A percentile compares a stretch with the other conserved stretches of the same genome.
These are phyloP conservation scores for Corynorhinus townsendii DNA, from an alignment of 2,113 vertebrate species.

Conservation along the genomic window DNA sequence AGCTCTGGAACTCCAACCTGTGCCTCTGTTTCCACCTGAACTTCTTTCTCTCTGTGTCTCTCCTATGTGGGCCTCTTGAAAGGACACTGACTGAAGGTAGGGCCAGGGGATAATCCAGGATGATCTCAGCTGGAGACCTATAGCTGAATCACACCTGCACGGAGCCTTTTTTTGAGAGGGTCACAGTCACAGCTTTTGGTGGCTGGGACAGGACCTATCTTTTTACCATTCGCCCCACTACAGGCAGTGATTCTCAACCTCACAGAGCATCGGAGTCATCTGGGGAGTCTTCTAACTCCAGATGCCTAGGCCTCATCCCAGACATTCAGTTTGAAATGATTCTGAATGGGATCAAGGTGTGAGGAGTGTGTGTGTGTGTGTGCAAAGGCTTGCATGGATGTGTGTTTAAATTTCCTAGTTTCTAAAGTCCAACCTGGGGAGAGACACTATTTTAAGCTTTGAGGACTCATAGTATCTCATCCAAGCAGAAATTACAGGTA, in stretches of 20 bases:
- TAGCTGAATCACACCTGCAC: background rate
- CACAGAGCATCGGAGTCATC: background rate
- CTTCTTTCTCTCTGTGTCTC: background rate
- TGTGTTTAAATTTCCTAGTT: background rate
- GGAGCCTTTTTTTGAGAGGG: background rate
- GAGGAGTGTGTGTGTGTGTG: background rate
- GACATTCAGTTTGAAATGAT: background rate
- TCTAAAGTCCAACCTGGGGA: background rate
- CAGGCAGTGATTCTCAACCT: background rate
- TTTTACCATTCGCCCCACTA: background rate
- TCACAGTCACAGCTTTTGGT: background rate
- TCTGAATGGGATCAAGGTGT: background rate
- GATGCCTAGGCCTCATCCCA: background rate
- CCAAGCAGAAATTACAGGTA: background rate
- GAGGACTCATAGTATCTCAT: background rate
- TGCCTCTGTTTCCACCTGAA: background rate
- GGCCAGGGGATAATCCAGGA: background rate
- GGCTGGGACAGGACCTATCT: background rate
- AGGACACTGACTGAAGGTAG: background rate
- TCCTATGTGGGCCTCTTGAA: background rate
- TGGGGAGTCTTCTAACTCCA: background rate
- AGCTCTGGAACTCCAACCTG: background rate
- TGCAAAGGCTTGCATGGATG: background rate
- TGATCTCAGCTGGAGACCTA: background rate
- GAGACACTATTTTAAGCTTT: background rate